A percentile compares a stretch with the other conserved stretches of the same genome.
These are phyloP conservation scores for Trachymyrmex cornetzi DNA, from an alignment of 1,140 invertebrate genomes.

Conservation along the genomic window DNA sequence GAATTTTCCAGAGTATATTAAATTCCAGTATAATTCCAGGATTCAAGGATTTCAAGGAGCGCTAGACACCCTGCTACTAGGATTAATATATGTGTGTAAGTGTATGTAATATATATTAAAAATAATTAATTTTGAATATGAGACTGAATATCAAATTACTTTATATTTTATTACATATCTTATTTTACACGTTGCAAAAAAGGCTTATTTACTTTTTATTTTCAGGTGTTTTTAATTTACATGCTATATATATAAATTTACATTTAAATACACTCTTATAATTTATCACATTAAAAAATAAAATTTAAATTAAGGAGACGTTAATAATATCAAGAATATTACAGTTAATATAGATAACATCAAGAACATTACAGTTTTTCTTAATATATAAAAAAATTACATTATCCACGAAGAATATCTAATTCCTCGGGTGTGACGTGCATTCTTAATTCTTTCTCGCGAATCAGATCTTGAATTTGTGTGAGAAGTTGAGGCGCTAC, in stretches of 20 bases:
- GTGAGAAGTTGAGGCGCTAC: conserved; percentile 86
- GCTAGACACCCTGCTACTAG: too few species aligned
- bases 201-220: conserved; percentile 30
- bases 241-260: not conserved
- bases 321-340: too few species aligned
- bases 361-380: too few species aligned
- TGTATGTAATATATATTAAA: not conserved
- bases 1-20: too few species aligned
- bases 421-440: conserved; percentile 91
- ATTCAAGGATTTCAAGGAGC: too few species aligned
- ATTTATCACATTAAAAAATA: not conserved
- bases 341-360: too few species aligned
- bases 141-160: not conserved
- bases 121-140: not conserved
- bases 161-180: conserved; percentile 9
- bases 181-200: conserved; percentile 15
- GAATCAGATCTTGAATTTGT: conserved; percentile 90
- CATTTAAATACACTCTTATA: not conserved
- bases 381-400: conserved; percentile 1
- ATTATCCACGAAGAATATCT: conserved; percentile 88
- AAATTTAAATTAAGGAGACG: not conserved
- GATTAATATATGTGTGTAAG: not conserved
- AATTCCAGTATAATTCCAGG: too few species aligned
- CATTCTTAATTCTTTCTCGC: conserved; percentile 90
- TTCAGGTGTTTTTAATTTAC: not conserved